Percentiles rank a stretch among this genome's conserved stretches.
These are phyloP conservation scores for Tiaroga cobitis DNA, from an alignment of 2,797 vertebrate species.

Conservation along the genomic window DNA sequence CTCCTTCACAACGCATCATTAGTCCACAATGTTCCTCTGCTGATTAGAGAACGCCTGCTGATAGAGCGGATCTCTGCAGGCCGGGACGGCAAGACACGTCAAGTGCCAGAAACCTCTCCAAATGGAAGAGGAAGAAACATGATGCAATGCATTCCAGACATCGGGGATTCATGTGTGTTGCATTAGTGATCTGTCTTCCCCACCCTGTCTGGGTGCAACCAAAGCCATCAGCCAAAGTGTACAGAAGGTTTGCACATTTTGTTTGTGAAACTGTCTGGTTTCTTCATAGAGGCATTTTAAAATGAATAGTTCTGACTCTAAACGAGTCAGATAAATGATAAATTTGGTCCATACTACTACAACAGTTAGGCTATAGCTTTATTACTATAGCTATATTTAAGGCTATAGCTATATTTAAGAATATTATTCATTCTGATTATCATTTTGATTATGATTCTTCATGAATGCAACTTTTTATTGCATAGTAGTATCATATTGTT, in stretches of 20 bases:
- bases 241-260: not conserved
- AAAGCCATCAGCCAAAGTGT: not conserved
- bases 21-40: conserved; percentile 47
- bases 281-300: not conserved
- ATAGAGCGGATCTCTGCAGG: conserved; percentile 40
- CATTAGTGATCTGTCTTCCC: conserved; percentile 11
- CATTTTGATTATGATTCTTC: not conserved
- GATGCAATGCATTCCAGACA: conserved; percentile 16
- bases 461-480: not conserved
- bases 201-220: not conserved
- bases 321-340: not conserved
- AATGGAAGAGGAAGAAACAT: conserved; percentile 1
- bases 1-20: conserved; percentile 59
- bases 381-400: too few species aligned
- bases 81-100: not conserved
- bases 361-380: not conserved
- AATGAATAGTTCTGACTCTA: not conserved
- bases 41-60: conserved; percentile 57
- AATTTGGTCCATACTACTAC: not conserved
- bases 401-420: too few species aligned
- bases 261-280: not conserved
- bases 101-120: not conserved
- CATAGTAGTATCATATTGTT: not conserved
- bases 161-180: conserved; percentile 10
- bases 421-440: not conserved